Evolutionary conservation across 2,113 vertebrate genomes (phyloP).

Genomic region (Bujurquina vittata): DNA sequence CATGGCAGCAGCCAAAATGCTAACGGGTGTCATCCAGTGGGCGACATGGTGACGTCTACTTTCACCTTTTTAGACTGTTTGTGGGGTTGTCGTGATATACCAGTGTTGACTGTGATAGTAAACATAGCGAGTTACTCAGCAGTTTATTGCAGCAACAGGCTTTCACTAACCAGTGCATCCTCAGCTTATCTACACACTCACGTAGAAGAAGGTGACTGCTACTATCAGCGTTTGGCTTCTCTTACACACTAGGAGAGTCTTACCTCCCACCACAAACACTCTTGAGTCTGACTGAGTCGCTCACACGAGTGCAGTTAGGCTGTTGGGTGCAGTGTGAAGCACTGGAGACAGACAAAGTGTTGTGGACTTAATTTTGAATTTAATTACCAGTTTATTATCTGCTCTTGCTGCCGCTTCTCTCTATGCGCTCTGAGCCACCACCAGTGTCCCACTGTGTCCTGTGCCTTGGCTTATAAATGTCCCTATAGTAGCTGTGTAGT

Average conservation of each 20-base stretch:
- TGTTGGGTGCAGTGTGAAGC: not conserved
- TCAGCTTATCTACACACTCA: not conserved
- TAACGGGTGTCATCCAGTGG: too few relatives aligned
- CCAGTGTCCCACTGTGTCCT: not conserved
- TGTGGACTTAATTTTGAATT: not conserved
- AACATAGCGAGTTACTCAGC: not conserved
- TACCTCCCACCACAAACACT: not conserved
- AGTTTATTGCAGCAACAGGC: not conserved
- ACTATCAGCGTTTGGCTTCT: not conserved
- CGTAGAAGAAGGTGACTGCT: not conserved
- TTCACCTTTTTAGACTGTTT: not conserved
- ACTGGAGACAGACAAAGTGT: fast-evolving
- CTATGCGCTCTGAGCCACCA: not conserved
- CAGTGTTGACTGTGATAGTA: not conserved
- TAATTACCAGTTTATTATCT: not conserved
- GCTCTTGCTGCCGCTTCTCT: not conserved
- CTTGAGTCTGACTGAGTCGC: not conserved
- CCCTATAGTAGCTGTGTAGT: not conserved
- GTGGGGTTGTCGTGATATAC: not conserved
- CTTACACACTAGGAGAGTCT: not conserved
- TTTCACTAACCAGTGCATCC: not conserved
- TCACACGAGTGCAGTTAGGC: not conserved
- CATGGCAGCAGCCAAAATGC: too few relatives aligned
- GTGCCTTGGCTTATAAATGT: not conserved
- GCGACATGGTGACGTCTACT: too few relatives aligned